Conservation (phyloP, 2,888 invertebrate species). For the Standfussiana lucernea region DNA sequence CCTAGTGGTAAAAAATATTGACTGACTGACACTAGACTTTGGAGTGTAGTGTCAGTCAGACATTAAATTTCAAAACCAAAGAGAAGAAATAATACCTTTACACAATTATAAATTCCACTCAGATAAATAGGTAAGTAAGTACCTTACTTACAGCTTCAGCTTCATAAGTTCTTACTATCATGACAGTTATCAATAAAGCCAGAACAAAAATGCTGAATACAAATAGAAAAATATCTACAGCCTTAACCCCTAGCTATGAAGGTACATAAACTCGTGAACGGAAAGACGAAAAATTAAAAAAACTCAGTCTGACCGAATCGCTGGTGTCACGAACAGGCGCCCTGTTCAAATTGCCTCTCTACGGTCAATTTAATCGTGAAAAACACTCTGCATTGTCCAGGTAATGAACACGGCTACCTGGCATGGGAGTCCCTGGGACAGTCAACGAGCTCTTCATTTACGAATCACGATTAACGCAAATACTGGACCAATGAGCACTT, state of each 20-base stretch:
- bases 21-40: too few relatives aligned
- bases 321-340: conserved; percentile 87
- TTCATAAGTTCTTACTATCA: neutral
- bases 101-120: neutral
- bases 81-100: neutral
- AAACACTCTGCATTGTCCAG: conserved; percentile 88
- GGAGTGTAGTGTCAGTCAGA: too few relatives aligned
- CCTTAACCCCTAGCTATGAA: neutral
- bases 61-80: neutral
- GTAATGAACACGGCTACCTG: conserved; percentile 83
- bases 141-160: neutral
- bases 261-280: conserved; percentile 58
- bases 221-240: conserved; percentile 4
- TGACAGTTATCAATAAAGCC: neutral
- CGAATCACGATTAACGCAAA: conserved; percentile 69
- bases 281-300: conserved; percentile 87
- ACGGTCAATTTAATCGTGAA: conserved; percentile 88
- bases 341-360: conserved; percentile 87
- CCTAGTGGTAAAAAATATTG: too few relatives aligned
- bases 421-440: conserved; percentile 66
- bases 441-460: conserved; percentile 75
- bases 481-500: conserved; percentile 55
- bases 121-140: too few relatives aligned
- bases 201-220: neutral
- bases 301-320: conserved; percentile 80